phyloP scores from a whole-genome alignment of 2,888 invertebrate species.

The Gymnosoma rotundatum region DNA sequence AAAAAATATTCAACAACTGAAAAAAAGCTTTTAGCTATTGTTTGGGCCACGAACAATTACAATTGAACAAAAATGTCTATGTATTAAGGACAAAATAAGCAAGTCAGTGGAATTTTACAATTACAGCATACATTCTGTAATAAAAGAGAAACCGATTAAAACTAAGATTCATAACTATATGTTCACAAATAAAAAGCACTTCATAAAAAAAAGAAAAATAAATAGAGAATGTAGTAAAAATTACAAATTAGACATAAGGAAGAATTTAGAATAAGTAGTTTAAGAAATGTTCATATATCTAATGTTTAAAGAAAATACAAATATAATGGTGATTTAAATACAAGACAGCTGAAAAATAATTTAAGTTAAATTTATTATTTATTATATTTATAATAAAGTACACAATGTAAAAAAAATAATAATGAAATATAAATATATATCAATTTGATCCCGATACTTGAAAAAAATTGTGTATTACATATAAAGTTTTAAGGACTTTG shows the following conservation, averaged over 20 bases:
- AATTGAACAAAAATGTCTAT: neutral
- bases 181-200: neutral
- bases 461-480: too few relatives aligned
- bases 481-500: conserved; percentile 1
- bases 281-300: conserved; percentile 41
- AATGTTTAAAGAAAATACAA: conserved; percentile 40
- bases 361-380: neutral
- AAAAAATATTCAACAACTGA: conserved; percentile 25
- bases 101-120: too few relatives aligned
- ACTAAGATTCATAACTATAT: conserved; percentile 16
- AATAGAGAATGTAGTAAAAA: conserved; percentile 39
- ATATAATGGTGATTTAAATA: conserved; percentile 18
- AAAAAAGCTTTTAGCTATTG: too few relatives aligned
- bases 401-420: too few relatives aligned
- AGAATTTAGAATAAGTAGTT: conserved; percentile 20
- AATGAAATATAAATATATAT: neutral
- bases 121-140: conserved; percentile 36
- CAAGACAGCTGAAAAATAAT: conserved; percentile 1
- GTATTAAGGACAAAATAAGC: conserved; percentile 33
- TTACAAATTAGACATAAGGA: conserved; percentile 42
- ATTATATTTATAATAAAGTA: too few relatives aligned
- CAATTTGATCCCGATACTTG: too few relatives aligned
- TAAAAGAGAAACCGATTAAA: conserved; percentile 41
- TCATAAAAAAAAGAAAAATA: conserved; percentile 21
- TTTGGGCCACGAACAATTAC: conserved; percentile 32